phyloP scores from a whole-genome alignment of 1,140 invertebrate genomes.

The Limonius californicus region DNA sequence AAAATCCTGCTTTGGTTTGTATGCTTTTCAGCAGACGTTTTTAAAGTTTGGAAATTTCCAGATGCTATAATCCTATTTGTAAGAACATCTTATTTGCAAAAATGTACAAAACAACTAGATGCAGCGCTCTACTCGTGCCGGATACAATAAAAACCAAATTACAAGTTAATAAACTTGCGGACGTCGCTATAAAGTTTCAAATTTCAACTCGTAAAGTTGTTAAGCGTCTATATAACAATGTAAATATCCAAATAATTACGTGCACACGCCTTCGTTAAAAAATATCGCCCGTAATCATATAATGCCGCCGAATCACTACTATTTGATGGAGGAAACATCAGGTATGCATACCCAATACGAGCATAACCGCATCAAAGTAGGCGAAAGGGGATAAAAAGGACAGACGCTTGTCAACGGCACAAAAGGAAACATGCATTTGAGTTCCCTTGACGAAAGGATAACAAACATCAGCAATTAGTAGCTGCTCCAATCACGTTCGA shows the following conservation, averaged over 20 bases:
- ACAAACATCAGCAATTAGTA: constrained; percentile 1
- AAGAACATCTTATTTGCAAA: background rate
- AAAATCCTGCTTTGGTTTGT: no score
- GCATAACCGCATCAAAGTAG: no score
- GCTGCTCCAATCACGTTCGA: background rate
- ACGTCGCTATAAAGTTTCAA: background rate
- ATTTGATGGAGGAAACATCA: background rate
- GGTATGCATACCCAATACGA: background rate
- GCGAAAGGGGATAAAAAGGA: no score
- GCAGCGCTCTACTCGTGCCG: background rate
- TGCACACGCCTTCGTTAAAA: background rate
- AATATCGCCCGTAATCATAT: background rate
- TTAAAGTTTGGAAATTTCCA: no score
- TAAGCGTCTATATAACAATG: background rate
- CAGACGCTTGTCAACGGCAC: background rate
- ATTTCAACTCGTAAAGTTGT: background rate
- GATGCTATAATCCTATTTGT: no score
- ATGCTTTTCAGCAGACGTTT: no score
- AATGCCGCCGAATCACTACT: background rate
- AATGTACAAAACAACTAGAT: background rate
- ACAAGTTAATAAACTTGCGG: background rate
- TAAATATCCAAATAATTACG: background rate
- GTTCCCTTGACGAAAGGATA: background rate
- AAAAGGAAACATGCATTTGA: background rate
- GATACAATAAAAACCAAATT: background rate